Evolutionary conservation across 2,113 vertebrate species (phyloP).

Genomic region (human): DNA sequence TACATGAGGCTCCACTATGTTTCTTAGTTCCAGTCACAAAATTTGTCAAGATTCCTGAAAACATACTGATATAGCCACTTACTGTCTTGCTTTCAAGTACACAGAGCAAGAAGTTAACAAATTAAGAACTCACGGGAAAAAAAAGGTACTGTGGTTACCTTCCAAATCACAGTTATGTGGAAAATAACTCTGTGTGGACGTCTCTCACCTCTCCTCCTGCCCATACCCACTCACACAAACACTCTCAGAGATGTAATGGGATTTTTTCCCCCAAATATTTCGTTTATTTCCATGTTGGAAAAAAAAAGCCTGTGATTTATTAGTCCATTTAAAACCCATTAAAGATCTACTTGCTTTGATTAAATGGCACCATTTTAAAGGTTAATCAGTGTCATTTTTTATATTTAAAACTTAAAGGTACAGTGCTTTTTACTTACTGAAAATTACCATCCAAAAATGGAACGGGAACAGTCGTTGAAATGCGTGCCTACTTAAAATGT

Average conservation of each 20-base stretch:
- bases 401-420: conserved; percentile 79
- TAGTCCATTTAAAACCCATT: conserved; percentile 84
- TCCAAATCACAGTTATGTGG: neutral
- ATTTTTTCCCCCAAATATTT: conserved; percentile 51
- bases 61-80: neutral
- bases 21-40: neutral
- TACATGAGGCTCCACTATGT: neutral
- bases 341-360: conserved; percentile 83
- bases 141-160: neutral
- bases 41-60: neutral
- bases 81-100: neutral
- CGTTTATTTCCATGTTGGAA: conserved; percentile 71
- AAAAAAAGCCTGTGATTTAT: conserved; percentile 81
- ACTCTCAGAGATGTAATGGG: neutral
- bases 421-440: conserved; percentile 66
- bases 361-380: conserved; percentile 82
- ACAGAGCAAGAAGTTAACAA: neutral
- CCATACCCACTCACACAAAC: neutral
- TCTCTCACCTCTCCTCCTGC: neutral
- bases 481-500: conserved; percentile 19
- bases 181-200: neutral
- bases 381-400: conserved; percentile 81
- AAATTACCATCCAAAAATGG: conserved; percentile 52
- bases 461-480: neutral
- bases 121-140: neutral